Evolutionary conservation across 1,140 invertebrate species (phyloP).

Genomic region (Berghia stephanieae): DNA sequence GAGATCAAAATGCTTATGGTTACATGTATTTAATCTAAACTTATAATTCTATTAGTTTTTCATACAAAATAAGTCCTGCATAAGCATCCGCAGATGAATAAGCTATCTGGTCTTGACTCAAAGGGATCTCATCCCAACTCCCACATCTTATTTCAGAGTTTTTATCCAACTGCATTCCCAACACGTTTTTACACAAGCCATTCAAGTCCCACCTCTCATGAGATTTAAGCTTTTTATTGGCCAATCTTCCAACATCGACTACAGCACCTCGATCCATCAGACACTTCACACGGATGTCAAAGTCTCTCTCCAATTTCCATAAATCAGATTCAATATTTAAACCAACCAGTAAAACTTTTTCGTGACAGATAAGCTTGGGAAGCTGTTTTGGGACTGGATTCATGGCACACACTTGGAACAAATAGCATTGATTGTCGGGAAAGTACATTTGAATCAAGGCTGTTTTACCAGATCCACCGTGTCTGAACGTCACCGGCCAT

Average conservation of each 20-base stretch:
- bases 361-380: slow-evolving; percentile 25
- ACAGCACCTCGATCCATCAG: slow-evolving; percentile 30
- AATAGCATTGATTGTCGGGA: slow-evolving; percentile 32
- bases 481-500: slow-evolving; percentile 34
- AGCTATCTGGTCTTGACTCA: slow-evolving; percentile 33
- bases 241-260: slow-evolving; percentile 31
- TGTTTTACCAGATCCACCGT: slow-evolving; percentile 17
- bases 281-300: slow-evolving; percentile 29
- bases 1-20: too few relatives aligned
- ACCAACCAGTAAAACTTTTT: slow-evolving; percentile 30
- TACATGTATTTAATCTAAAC: too few relatives aligned
- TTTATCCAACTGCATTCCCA: slow-evolving; percentile 34
- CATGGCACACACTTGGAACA: slow-evolving; percentile 39
- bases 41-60: too few relatives aligned
- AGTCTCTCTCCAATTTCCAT: slow-evolving; percentile 40
- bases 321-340: slow-evolving; percentile 40
- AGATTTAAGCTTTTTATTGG: slow-evolving; percentile 36
- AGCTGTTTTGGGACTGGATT: slow-evolving; percentile 26
- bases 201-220: slow-evolving; percentile 36
- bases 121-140: slow-evolving; percentile 28
- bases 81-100: slow-evolving; percentile 39
- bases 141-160: slow-evolving; percentile 33
- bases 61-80: slow-evolving; percentile 19
- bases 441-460: slow-evolving; percentile 36
- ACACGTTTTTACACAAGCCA: slow-evolving; percentile 37